Conservation (phyloP, 1,140 invertebrate genomes). For the Diachasma alloeum region DNA sequence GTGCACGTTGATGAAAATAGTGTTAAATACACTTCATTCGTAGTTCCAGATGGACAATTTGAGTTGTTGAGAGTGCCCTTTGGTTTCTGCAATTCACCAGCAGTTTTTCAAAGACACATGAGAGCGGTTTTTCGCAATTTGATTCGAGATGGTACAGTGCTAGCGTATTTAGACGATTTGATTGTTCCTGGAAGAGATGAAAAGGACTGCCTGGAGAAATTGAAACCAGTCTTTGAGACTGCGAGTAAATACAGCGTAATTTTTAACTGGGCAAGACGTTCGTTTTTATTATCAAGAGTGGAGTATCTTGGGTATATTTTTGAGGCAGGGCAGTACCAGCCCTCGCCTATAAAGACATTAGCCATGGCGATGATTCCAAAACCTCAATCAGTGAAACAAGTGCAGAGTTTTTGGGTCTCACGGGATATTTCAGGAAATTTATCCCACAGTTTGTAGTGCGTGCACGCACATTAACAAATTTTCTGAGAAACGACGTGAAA, state of each 20-base stretch:
- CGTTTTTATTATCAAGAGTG: neutral
- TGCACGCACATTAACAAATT: constrained; percentile 25
- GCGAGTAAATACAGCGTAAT: constrained; percentile 18
- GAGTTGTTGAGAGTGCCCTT: constrained; percentile 49
- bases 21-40: constrained; percentile 15
- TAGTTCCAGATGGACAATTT: constrained; percentile 37
- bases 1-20: neutral
- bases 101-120: too few relatives aligned
- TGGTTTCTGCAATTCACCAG: constrained; percentile 47
- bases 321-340: neutral
- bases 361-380: neutral
- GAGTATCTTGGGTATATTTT: constrained; percentile 14
- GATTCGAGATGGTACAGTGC: neutral
- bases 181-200: neutral
- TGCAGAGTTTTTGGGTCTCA: constrained; percentile 14
- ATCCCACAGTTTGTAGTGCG: constrained; percentile 17
- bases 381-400: neutral
- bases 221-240: neutral
- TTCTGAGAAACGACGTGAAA: constrained; percentile 19
- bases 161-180: constrained; percentile 9
- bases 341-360: neutral
- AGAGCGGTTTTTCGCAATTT: constrained; percentile 38
- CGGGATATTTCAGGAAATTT: constrained; percentile 12
- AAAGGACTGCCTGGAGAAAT: neutral
- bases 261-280: constrained; percentile 14